Conservation (phyloP, 2,888 invertebrate genomes). For the Dicroscelio sp. region DNA sequence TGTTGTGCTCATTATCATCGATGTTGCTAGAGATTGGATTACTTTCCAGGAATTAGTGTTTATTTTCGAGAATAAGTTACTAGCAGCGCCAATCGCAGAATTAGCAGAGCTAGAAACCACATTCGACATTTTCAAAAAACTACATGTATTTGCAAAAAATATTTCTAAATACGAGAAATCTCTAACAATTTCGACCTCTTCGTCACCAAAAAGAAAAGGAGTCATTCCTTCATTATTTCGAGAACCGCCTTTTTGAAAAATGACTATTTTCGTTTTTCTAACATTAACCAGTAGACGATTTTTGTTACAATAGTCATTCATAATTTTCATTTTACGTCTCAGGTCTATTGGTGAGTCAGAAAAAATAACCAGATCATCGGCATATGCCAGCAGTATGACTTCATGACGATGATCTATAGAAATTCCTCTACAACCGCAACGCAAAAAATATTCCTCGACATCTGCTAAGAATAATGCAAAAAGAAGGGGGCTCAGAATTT, state of each 20-base stretch:
- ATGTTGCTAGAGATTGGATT: not conserved
- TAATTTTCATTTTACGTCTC: not conserved
- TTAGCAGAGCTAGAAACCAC: not conserved
- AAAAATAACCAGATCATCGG: too few relatives aligned
- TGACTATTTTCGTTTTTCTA: not conserved
- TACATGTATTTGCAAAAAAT: not conserved
- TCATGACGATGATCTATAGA: not conserved
- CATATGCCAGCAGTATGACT: not conserved
- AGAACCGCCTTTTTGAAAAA: too few relatives aligned
- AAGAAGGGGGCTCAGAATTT: too few relatives aligned
- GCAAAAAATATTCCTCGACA: not conserved
- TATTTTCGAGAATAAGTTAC: not conserved
- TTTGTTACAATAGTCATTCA: not conserved
- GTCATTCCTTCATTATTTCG: too few relatives aligned
- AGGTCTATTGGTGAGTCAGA: not conserved
- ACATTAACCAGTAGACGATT: not conserved
- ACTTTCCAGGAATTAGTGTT: not conserved
- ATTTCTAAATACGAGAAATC: not conserved
- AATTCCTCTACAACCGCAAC: not conserved
- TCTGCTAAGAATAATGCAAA: not conserved
- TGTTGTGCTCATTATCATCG: not conserved
- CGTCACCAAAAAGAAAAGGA: not conserved
- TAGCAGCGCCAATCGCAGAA: not conserved
- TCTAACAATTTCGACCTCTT: not conserved
- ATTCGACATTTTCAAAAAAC: not conserved